Evolutionary conservation across 2,113 vertebrate genomes (phyloP), one percentile per base, ranked within the genome.

Genomic region (Tenebrosternarchus preto): DNA sequence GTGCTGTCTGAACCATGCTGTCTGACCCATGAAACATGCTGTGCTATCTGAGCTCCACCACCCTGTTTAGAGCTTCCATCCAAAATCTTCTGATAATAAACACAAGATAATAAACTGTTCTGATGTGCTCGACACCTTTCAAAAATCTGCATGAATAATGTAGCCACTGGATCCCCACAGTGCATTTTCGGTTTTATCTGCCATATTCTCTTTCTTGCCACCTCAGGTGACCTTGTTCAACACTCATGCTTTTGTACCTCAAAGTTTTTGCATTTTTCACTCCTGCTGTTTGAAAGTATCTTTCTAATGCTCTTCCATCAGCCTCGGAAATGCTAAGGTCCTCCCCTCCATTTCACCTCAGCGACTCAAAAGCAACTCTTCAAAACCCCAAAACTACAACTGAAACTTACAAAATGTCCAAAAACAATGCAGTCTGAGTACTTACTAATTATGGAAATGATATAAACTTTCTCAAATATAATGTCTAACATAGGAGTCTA

Each of bases 1-100:
- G n/a, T n/a, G n/a, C n/a, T n/a, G n/a, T n/a, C n/a, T n/a, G n/a
- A n/a, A n/a, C n/a, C n/a, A n/a, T n/a, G n/a, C n/a, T n/a, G n/a
- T n/a, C n/a, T n/a, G n/a, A n/a, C n/a, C n/a, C n/a, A n/a, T n/a
- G n/a, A n/a, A n/a, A n/a, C n/a, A n/a, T 72, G 76, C 76, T 50
- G 60, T 55, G 78, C 50, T 67, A 67, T 67, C 22, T 39, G 33
- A 70, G 76, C 64, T 55, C 76, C 73, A 27, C 53, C 31, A 12
- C 43, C 5, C 43, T 25, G 60, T 75, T 80, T 80, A 33, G 74
- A 80, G 61, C 20, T 75, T 74, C 60, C 67, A 68, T 76, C 76
- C 76, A 27, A 80, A 12, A 59, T 75, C 75, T 64, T 20, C 46
- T 12, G 33, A 68, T 72, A 55, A 72, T 56, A 55, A 72, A 72